phyloP scores from a whole-genome alignment of 2,888 invertebrate genomes.

The Venustoraphidia nigricollis region DNA sequence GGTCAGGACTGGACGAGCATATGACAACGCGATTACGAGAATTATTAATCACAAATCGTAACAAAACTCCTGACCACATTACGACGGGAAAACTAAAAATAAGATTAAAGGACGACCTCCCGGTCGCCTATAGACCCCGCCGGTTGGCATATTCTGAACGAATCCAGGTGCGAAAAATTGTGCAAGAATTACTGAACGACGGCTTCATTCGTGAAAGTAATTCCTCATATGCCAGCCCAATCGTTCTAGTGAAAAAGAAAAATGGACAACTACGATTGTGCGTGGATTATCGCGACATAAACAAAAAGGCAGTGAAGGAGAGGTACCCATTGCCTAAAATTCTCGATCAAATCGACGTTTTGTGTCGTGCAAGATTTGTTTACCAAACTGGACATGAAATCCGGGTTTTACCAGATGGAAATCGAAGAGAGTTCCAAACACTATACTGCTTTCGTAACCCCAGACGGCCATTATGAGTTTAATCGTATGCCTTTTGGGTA shows the following conservation, averaged over 20 bases:
- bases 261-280: conserved; percentile 11
- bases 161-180: conserved; percentile 11
- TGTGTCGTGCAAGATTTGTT: not conserved
- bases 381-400: too few species aligned
- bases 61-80: conserved; percentile 8
- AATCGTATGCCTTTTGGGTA: too few species aligned
- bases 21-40: conserved; percentile 5
- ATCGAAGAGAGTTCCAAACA: too few species aligned
- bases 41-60: not conserved
- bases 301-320: conserved; percentile 11
- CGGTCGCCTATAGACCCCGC: conserved; percentile 10
- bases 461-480: too few species aligned
- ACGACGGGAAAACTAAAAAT: conserved; percentile 10
- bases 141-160: conserved; percentile 12
- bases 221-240: conserved; percentile 14
- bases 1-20: not conserved
- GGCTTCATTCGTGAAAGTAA: conserved; percentile 13
- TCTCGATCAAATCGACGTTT: conserved; percentile 3
- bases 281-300: conserved; percentile 13
- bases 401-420: too few species aligned
- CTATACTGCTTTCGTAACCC: too few species aligned
- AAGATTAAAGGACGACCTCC: conserved; percentile 8
- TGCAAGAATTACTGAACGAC: conserved; percentile 10
- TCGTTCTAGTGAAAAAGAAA: conserved; percentile 15
- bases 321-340: conserved; percentile 12